phyloP scores from a whole-genome alignment of 2,113 vertebrate species.

The Pelecanoides urinatrix region DNA sequence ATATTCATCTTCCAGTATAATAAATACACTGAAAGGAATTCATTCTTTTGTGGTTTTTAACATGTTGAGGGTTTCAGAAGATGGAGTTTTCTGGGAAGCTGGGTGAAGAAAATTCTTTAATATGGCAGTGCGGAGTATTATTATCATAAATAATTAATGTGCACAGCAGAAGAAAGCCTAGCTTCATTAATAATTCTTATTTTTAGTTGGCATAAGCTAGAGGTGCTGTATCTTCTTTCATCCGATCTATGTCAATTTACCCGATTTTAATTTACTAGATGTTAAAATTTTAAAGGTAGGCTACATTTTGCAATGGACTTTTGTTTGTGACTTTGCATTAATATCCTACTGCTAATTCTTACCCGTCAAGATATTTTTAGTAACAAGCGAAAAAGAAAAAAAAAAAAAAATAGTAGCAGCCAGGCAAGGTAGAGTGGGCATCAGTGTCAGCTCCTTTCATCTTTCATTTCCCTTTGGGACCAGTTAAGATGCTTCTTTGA shows the following conservation, averaged over 20 bases:
- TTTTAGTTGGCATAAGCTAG: constrained; percentile 82
- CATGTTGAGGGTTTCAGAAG: constrained; percentile 76
- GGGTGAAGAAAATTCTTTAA: constrained; percentile 83
- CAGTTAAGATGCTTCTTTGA: constrained; percentile 76
- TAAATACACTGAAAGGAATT: constrained; percentile 79
- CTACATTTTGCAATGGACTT: constrained; percentile 30
- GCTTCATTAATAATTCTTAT: constrained; percentile 89
- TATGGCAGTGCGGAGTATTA: constrained; percentile 80
- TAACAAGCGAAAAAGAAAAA: constrained; percentile 8
- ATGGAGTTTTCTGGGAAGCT: constrained; percentile 80
- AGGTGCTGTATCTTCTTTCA: constrained; percentile 80
- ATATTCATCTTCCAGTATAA: constrained; percentile 84
- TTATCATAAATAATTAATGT: constrained; percentile 88
- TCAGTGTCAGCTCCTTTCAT: constrained; percentile 72
- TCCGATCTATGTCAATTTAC: constrained; percentile 78
- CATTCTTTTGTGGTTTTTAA: constrained; percentile 79
- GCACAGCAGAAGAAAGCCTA: constrained; percentile 82
- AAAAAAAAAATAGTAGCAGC: background rate
- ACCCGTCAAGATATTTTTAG: constrained; percentile 70
- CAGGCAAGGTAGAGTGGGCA: constrained; percentile 66
- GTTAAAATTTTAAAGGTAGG: constrained; percentile 74
- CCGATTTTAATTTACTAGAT: constrained; percentile 74
- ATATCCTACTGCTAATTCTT: constrained; percentile 61
- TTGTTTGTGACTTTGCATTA: constrained; percentile 67
- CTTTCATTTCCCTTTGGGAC: constrained; percentile 72